Conservation (phyloP, 92 coral and sea anemone genomes). For the Pocillopora meandrina region DNA sequence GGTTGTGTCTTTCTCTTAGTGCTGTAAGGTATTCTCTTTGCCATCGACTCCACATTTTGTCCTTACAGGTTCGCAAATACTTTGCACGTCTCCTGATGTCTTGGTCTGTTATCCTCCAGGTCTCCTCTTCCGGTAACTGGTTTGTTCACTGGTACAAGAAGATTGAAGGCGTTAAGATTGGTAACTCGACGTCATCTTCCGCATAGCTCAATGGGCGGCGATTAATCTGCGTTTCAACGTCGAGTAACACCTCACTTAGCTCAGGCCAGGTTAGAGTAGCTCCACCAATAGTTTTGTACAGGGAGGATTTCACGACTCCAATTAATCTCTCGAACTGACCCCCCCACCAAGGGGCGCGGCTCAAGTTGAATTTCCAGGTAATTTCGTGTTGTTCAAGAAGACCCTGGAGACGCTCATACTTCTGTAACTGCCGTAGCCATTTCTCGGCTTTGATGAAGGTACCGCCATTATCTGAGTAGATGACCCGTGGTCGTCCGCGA, state of each 20-base stretch:
- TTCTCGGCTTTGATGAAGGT: slow-evolving; percentile 25
- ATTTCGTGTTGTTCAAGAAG: slow-evolving; percentile 10
- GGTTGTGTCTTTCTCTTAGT: slow-evolving; percentile 46
- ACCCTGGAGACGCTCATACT: too few species aligned
- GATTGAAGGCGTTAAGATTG: slow-evolving; percentile 9
- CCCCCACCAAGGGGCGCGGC: slow-evolving; percentile 45
- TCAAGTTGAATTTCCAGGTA: slow-evolving; percentile 38
- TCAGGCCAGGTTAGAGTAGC: slow-evolving; percentile 27
- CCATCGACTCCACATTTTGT: slow-evolving; percentile 37
- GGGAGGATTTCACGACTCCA: slow-evolving; percentile 26
- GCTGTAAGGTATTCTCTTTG: slow-evolving; percentile 41
- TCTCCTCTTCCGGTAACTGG: slow-evolving; percentile 24
- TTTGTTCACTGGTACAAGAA: slow-evolving; percentile 40
- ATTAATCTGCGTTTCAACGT: slow-evolving; percentile 36
- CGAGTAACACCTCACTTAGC: slow-evolving; percentile 32
- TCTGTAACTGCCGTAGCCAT: background rate
- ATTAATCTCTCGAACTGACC: slow-evolving; percentile 25
- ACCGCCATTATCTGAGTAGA: slow-evolving; percentile 43
- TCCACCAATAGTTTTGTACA: slow-evolving; percentile 31
- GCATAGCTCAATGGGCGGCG: slow-evolving; percentile 23
- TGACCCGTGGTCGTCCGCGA: slow-evolving; percentile 29
- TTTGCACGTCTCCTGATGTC: slow-evolving; percentile 39
- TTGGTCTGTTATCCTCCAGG: slow-evolving; percentile 34
- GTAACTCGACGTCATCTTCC: slow-evolving; percentile 32
- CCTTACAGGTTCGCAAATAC: slow-evolving; percentile 38